Base-by-base conservation (phyloP, 2,888 invertebrate genomes). In the Dynastes maya region DNA sequence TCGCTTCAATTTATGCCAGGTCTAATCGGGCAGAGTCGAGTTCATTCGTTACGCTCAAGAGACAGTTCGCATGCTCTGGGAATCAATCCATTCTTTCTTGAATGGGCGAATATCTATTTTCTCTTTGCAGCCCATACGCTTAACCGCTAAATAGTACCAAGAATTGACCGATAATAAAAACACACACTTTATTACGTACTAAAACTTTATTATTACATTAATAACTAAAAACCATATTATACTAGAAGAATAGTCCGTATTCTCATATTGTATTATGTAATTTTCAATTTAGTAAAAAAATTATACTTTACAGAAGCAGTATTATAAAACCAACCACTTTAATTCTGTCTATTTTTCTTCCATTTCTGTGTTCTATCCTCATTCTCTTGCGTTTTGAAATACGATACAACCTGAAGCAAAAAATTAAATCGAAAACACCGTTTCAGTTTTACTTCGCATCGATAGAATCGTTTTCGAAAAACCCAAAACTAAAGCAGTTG, bases 161-260 rank as follows among this genome's bases (percentile, higher is more conserved):
- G 4, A 5, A 5, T 37, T 5, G 2, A 37, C 5, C 32, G 5
- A 37, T 37, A 37, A 37, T 37, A 37, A 37, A 82, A 81, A 79
- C 49, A 22, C 55, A 22, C 55, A 63, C 80, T 70, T 75, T 45
- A 82, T 83, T 87, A 87, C 86, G 83, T 87, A 86, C 86, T 86
- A 86, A 87, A 87, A 84, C 79, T 87, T 87, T 87, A 87, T 87
- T 86, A 84, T 86, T 87, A 86, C 86, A 86, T 84, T 86, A 87
- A 87, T 82, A 88, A 88, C 87, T 88, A 88, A 88, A 58, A 88
- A 86, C 86, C 85, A 87, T 88, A 87, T 85, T 84, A 67, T 67
- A 84, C 88, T 88, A 88, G 86, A 88, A 88, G 88, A 88, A 88
- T 88, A 88, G 88, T 88, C 88, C 88, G 88, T 88, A 87, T 88